Evolutionary conservation across 2,113 vertebrate species (phyloP).

Genomic region (Sminthopsis crassicaudata): DNA sequence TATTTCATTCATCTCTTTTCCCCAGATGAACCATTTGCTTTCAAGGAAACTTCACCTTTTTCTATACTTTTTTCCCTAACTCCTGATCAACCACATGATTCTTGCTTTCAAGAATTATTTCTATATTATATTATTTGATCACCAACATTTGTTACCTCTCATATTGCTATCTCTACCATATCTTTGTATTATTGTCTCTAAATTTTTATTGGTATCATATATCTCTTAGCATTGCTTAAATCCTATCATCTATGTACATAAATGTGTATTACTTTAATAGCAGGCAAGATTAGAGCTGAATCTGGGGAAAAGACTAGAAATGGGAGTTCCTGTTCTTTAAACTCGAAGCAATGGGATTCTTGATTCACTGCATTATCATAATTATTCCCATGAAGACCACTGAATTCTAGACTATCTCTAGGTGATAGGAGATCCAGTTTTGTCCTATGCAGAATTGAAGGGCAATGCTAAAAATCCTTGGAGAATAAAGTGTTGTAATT

Average conservation of each 20-base stretch:
- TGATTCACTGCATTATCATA: background rate
- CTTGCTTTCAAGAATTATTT: background rate
- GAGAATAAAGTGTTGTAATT: background rate
- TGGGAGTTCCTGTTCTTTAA: background rate
- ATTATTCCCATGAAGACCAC: background rate
- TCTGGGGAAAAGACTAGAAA: background rate
- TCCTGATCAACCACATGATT: background rate
- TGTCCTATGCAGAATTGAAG: background rate
- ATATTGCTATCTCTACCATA: background rate
- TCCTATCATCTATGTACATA: background rate
- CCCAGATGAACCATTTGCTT: background rate
- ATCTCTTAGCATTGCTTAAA: background rate
- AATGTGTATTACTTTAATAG: background rate
- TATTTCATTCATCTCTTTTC: background rate
- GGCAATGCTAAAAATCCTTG: background rate
- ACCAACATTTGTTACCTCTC: background rate
- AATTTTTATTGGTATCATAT: background rate
- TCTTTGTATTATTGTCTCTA: background rate
- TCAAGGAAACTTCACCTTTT: background rate
- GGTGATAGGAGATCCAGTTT: background rate
- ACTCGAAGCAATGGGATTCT: background rate
- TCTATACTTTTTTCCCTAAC: too few relatives aligned
- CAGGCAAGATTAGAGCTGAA: background rate
- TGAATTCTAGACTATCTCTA: background rate
- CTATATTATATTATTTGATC: background rate